These are phyloP conservation scores for Caradrina clavipalpis DNA, from an alignment of 2,888 invertebrate genomes.

Conservation along the genomic window DNA sequence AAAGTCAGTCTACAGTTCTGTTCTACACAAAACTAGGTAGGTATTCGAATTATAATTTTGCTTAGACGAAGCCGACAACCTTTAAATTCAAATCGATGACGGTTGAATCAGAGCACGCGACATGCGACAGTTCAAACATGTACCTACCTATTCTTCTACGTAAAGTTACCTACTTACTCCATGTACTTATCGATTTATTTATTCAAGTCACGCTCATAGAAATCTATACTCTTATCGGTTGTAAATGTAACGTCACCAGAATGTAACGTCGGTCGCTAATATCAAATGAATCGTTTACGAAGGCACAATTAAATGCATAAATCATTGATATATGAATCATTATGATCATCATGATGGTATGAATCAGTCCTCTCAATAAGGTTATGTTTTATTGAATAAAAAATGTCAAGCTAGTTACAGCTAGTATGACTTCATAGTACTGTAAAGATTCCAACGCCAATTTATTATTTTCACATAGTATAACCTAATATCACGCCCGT, in stretches of 20 bases:
- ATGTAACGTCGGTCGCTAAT: slow-evolving; percentile 20
- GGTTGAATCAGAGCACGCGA: slow-evolving; percentile 19
- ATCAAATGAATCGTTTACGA: slow-evolving; percentile 13
- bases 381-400: slow-evolving; percentile 13
- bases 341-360: background rate
- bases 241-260: slow-evolving; percentile 28
- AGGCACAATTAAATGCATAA: slow-evolving; percentile 5
- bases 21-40: background rate
- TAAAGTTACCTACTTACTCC: background rate
- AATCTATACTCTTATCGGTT: slow-evolving; percentile 35
- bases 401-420: background rate
- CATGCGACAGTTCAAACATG: slow-evolving; percentile 2
- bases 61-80: background rate
- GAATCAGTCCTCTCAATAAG: slow-evolving; percentile 17
- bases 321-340: slow-evolving; percentile 15
- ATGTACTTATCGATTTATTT: slow-evolving; percentile 36
- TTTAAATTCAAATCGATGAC: slow-evolving; percentile 16
- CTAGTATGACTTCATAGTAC: background rate
- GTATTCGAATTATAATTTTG: background rate
- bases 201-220: slow-evolving; percentile 29
- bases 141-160: background rate
- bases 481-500: background rate
- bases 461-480: too few species aligned
- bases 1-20: slow-evolving; percentile 1
- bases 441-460: background rate